These are phyloP conservation scores for Nymphalis io DNA, from an alignment of 1,140 invertebrate genomes.

Conservation along the genomic window DNA sequence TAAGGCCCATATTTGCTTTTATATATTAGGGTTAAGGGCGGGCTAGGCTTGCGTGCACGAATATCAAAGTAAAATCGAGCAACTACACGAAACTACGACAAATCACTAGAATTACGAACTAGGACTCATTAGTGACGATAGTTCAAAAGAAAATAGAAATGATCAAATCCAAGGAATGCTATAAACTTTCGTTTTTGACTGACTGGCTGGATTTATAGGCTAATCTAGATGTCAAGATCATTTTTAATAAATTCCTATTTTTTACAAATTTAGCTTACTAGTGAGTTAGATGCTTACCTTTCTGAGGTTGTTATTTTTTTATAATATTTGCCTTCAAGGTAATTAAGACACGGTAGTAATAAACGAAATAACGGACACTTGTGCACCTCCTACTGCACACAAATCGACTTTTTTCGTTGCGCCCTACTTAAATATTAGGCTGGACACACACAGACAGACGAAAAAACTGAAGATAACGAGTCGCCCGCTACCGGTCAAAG, in stretches of 20 bases:
- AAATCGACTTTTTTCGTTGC: constrained; percentile 62
- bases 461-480: constrained; percentile 72
- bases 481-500: constrained; percentile 74
- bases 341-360: constrained; percentile 42
- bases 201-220: background rate
- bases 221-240: background rate
- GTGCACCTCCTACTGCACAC: constrained; percentile 61
- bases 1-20: constrained; percentile 23
- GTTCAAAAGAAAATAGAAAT: constrained; percentile 55
- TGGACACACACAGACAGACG: constrained; percentile 63
- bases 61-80: constrained; percentile 48
- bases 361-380: constrained; percentile 51
- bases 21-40: constrained; percentile 13
- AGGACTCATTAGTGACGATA: constrained; percentile 62
- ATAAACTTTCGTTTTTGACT: constrained; percentile 21
- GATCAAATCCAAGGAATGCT: constrained; percentile 32
- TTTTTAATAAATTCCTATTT: background rate
- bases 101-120: constrained; percentile 65
- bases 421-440: constrained; percentile 72
- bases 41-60: constrained; percentile 34
- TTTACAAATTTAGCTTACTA: background rate
- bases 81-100: constrained; percentile 57
- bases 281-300: background rate
- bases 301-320: background rate
- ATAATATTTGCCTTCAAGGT: constrained; percentile 13